Base-by-base conservation (phyloP, 2,888 invertebrate species). In the Agrotis puta region DNA sequence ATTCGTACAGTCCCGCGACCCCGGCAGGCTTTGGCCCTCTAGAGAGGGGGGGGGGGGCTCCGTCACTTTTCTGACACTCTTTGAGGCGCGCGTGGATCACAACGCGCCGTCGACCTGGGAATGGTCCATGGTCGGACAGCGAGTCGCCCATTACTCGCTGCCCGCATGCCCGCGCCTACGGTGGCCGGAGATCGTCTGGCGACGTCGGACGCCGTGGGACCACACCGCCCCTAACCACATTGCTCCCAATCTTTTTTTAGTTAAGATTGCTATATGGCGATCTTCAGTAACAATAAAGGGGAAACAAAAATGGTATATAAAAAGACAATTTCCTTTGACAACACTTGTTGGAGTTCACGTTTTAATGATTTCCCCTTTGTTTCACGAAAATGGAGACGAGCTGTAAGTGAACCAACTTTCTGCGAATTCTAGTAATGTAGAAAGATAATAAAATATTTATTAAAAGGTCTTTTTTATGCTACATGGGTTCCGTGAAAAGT, bases 261-360 rank as follows among this genome's bases (percentile, higher is more conserved):
- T 24, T 50, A 61, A 61, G 13, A 50, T 69, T 50, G 45, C 16
- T 47, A 39, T 45, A 57, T 73, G 43, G 27, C 43, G 24, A 47
- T 71, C 72, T 76, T 74, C 57, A 72, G 64, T 71, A 62, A 78
- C 71, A 77, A 79, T 72, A 76, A 77, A 27, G 61, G 20, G 13
- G 22, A 59, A 76, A 85, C 85, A 85, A 83, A 79, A 87, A 85
- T 82, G 74, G 74, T 70, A 74, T 78, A 33, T 82, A 77, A 82
- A 87, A 87, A 86, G 80, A 78, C 87, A 87, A 87, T 87, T 87
- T 84, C 82, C 85, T 74, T 66, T 68, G 76, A 81, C 81, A 85
- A 81, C 81, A 85, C 80, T 85, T 85, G 76, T 78, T 75, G 27
- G 78, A 72, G 73, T 80, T 85, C 74, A 77, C 82, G 71, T 84